Conservation (phyloP, 1,140 invertebrate species). For the Camponotus pennsylvanicus region DNA sequence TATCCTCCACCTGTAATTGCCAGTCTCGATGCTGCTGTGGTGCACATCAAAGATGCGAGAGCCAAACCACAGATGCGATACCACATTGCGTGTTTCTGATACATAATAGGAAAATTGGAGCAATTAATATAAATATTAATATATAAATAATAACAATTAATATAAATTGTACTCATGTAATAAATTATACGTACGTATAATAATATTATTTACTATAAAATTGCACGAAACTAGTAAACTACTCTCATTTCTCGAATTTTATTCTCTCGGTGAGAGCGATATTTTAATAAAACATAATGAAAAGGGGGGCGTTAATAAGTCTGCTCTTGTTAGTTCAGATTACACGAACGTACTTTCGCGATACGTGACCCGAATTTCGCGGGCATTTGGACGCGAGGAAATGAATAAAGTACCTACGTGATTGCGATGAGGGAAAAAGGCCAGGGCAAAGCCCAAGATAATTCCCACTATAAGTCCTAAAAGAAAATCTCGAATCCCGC, state of each 20-base stretch:
- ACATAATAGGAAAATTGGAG: too few relatives aligned
- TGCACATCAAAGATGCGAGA: constrained; percentile 79
- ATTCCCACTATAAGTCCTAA: constrained; percentile 76
- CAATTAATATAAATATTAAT: too few relatives aligned
- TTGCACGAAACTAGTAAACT: neutral
- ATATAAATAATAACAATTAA: too few relatives aligned
- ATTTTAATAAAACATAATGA: constrained; percentile 53
- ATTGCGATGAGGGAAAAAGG: constrained; percentile 82
- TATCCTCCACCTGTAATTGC: constrained; percentile 80
- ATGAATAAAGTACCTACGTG: constrained; percentile 76
- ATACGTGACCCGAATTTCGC: constrained; percentile 58
- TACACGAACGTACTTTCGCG: constrained; percentile 50
- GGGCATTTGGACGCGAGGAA: constrained; percentile 20
- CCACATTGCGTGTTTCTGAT: constrained; percentile 77
- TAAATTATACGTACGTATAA: too few relatives aligned
- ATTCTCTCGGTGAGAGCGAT: neutral
- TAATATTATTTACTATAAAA: too few relatives aligned
- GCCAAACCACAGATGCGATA: constrained; percentile 76
- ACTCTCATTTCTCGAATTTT: neutral
- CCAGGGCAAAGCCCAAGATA: constrained; percentile 77
- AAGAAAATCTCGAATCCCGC: constrained; percentile 78
- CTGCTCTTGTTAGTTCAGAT: constrained; percentile 45
- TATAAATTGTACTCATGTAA: too few relatives aligned
- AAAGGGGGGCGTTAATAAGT: constrained; percentile 48
- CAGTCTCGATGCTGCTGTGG: constrained; percentile 72